These are phyloP conservation scores for Mayetiola destructor DNA, from an alignment of 2,888 invertebrate genomes.

Conservation along the genomic window DNA sequence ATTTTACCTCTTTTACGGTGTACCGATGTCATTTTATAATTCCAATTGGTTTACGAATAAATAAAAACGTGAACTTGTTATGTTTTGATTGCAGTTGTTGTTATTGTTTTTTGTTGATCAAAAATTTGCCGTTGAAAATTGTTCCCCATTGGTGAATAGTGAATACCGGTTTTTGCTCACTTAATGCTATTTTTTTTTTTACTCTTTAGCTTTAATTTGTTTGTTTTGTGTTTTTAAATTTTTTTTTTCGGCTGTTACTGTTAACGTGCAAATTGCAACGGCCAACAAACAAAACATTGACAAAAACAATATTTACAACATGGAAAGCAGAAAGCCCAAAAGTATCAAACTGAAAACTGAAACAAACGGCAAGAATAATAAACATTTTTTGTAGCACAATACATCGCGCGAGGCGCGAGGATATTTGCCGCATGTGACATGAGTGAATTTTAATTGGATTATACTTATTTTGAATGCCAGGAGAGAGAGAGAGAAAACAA, in stretches of 20 bases:
- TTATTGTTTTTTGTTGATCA: background rate
- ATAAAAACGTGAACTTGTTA: constrained; percentile 6
- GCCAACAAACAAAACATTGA: no score
- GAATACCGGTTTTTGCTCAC: background rate
- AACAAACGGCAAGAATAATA: no score
- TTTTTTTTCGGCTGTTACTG: background rate
- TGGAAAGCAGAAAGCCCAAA: background rate
- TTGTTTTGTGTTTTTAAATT: constrained; percentile 5
- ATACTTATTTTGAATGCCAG: constrained; percentile 6
- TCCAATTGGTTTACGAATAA: background rate
- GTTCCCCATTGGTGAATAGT: no score
- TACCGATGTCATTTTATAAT: constrained; percentile 8
- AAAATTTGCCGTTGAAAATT: no score
- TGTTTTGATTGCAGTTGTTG: background rate
- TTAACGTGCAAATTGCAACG: background rate
- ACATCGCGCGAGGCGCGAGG: no score
- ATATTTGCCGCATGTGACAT: constrained; percentile 14
- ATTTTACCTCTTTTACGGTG: background rate
- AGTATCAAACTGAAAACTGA: background rate
- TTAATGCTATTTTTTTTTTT: background rate
- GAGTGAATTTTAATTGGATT: constrained; percentile 17
- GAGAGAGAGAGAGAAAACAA: background rate
- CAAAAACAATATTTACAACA: no score
- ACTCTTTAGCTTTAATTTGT: background rate
- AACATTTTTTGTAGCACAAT: no score